phyloP scores from a whole-genome alignment of 2,888 invertebrate genomes.

The Xanthostigma xanthostigma region DNA sequence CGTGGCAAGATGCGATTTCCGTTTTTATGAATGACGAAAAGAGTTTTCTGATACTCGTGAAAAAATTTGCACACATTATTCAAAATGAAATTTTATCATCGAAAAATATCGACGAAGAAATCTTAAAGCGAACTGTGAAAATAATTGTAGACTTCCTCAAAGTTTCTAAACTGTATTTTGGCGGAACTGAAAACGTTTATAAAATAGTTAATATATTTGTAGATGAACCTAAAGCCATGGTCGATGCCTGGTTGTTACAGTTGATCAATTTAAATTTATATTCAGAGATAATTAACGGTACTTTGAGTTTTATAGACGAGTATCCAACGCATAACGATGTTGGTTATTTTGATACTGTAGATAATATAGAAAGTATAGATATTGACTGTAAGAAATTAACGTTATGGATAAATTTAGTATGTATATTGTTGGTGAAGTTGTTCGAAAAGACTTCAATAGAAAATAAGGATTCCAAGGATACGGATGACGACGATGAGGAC shows the following conservation, averaged over 20 bases:
- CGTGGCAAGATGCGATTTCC: constrained; percentile 40
- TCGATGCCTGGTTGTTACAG: background rate
- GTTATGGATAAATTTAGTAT: background rate
- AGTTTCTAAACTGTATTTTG: too few species aligned
- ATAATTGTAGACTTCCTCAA: background rate
- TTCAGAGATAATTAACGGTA: constrained; percentile 1
- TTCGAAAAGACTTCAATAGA: constrained; percentile 11
- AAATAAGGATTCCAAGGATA: constrained; percentile 17
- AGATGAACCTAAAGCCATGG: background rate
- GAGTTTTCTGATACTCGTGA: constrained; percentile 20
- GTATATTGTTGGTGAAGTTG: constrained; percentile 1
- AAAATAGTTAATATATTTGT: background rate
- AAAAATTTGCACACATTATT: constrained; percentile 22
- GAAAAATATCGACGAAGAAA: background rate
- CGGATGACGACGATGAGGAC: constrained; percentile 14
- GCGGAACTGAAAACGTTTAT: too few species aligned
- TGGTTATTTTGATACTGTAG: background rate
- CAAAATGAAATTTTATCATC: constrained; percentile 20
- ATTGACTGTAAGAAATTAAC: background rate
- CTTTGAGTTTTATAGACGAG: background rate
- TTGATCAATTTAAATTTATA: background rate
- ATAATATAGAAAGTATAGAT: background rate
- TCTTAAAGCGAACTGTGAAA: background rate
- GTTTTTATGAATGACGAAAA: constrained; percentile 14
- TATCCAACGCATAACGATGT: too few species aligned